Evolutionary conservation across 2,113 vertebrate genomes (phyloP).

Genomic region (Tyto alba): DNA sequence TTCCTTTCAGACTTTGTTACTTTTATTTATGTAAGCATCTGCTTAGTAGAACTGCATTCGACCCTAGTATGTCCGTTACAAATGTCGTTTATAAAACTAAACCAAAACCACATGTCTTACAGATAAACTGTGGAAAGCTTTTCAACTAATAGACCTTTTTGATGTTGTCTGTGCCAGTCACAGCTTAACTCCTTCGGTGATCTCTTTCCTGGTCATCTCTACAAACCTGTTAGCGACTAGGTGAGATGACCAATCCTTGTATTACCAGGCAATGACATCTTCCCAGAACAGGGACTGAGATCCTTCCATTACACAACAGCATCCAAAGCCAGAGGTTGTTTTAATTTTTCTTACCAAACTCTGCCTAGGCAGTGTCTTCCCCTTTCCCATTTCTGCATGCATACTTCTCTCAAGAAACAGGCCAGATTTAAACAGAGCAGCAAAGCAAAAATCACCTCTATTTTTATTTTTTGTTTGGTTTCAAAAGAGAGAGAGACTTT

Average conservation of each 20-base stretch:
- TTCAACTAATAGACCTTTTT: constrained; percentile 36
- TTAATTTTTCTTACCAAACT: not conserved
- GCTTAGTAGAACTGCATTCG: constrained; percentile 12
- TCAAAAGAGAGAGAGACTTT: not conserved
- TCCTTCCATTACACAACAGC: not conserved
- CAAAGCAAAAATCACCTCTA: not conserved
- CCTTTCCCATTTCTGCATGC: not conserved
- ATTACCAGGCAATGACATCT: not conserved
- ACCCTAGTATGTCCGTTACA: not conserved
- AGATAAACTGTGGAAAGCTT: constrained; percentile 54
- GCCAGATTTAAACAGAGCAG: not conserved
- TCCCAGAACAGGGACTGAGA: not conserved
- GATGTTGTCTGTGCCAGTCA: not conserved
- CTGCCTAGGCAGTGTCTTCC: not conserved
- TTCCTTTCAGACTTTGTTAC: constrained; percentile 1
- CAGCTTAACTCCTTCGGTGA: not conserved
- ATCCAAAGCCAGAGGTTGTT: not conserved
- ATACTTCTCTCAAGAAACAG: not conserved
- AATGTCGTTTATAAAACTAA: constrained; percentile 55
- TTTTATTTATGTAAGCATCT: constrained; percentile 33
- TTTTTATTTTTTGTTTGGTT: not conserved
- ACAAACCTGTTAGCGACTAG: not conserved
- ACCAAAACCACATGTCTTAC: constrained; percentile 54
- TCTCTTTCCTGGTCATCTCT: not conserved
- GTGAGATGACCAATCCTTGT: not conserved